A percentile compares a stretch with the other conserved stretches of the same genome.
Conservation (phyloP, 2,797 vertebrate species). For the Etheostoma perlongum region DNA sequence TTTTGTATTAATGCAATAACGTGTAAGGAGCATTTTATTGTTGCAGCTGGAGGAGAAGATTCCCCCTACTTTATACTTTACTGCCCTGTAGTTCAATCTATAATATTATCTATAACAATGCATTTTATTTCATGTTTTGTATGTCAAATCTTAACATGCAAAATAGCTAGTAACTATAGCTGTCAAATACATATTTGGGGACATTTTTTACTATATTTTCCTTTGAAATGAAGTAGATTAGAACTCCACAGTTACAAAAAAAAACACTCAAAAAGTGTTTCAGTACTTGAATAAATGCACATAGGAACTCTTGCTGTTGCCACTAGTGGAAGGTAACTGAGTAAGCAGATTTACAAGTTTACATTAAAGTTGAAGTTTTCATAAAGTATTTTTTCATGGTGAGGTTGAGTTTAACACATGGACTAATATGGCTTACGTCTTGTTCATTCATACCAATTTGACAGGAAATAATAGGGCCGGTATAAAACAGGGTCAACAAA, state of each 20-base stretch:
- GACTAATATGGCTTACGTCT: conserved; percentile 29
- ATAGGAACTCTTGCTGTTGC: too few species aligned
- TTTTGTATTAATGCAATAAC: too few species aligned
- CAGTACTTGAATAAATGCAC: background rate
- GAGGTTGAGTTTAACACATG: conserved; percentile 24
- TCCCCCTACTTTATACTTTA: background rate
- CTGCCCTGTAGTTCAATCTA: background rate
- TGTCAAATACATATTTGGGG: background rate
- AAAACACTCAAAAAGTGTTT: background rate
- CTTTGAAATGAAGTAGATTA: background rate
- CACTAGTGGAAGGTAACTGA: background rate
- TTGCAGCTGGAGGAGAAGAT: background rate
- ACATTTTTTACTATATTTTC: background rate
- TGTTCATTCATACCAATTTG: conserved; percentile 32
- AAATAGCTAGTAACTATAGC: background rate
- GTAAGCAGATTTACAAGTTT: background rate
- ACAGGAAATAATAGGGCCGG: conserved; percentile 24
- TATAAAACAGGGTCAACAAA: conserved; percentile 6
- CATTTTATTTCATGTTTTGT: background rate
- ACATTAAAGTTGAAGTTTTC: background rate
- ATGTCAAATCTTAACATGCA: background rate
- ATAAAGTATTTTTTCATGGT: conserved; percentile 5
- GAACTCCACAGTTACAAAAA: background rate
- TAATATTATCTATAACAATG: background rate
- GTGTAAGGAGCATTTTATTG: background rate